Conservation (phyloP, 2,888 invertebrate species). For the Apomyelois bistriatella region DNA sequence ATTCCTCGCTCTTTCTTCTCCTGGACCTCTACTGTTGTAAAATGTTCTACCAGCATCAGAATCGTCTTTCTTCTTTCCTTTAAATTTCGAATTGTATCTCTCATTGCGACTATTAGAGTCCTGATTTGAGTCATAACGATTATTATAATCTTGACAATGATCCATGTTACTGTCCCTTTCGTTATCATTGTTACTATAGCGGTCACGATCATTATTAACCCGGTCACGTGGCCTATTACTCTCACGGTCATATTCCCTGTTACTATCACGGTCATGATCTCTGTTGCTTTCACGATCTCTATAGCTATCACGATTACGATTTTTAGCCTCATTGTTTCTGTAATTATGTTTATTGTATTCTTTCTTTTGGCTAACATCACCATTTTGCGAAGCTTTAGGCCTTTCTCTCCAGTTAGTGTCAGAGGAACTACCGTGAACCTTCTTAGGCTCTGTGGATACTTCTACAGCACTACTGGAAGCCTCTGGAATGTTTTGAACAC, state of each 20-base stretch:
- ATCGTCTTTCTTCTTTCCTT: conserved; percentile 52
- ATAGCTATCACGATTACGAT: conserved; percentile 12
- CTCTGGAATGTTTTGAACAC: conserved; percentile 43
- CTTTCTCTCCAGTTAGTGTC: conserved; percentile 64
- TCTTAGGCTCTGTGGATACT: conserved; percentile 31
- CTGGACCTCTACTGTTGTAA: conserved; percentile 62
- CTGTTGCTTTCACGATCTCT: conserved; percentile 17
- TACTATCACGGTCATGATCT: conserved; percentile 14
- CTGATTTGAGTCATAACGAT: conserved; percentile 23
- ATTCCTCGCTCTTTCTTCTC: conserved; percentile 53
- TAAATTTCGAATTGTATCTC: conserved; percentile 49
- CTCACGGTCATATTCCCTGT: not conserved
- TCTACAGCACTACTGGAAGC: conserved; percentile 31
- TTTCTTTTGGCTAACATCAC: conserved; percentile 20
- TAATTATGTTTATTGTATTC: conserved; percentile 12
- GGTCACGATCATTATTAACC: not conserved
- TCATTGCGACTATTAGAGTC: conserved; percentile 33
- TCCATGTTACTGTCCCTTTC: conserved; percentile 18
- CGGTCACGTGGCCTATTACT: not conserved
- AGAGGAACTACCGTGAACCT: conserved; percentile 42
- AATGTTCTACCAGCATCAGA: conserved; percentile 54
- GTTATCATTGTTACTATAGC: conserved; percentile 16
- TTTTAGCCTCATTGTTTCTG: conserved; percentile 14
- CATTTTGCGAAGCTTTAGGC: conserved; percentile 39
- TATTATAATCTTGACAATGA: conserved; percentile 15